A percentile compares a stretch with the other conserved stretches of the same genome.
These are phyloP conservation scores for Hecatera dysodea DNA, from an alignment of 2,888 invertebrate genomes.

Conservation along the genomic window DNA sequence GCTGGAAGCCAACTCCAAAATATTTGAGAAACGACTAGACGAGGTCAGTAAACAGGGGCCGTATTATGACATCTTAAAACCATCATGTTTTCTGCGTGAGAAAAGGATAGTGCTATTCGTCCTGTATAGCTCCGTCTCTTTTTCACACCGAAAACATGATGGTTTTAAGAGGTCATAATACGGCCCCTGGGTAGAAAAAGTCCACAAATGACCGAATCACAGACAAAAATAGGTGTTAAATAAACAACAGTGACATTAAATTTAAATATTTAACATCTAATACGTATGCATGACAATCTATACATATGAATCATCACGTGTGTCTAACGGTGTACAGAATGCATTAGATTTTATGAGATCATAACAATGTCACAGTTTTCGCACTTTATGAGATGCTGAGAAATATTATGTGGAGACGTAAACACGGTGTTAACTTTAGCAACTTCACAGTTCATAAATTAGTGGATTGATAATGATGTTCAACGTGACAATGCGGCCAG, in stretches of 20 bases:
- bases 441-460: slow-evolving; percentile 11
- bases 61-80: too few species aligned
- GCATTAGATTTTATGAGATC: slow-evolving; percentile 15
- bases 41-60: too few species aligned
- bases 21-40: too few species aligned
- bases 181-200: too few species aligned
- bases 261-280: slow-evolving; percentile 20
- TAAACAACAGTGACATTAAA: background rate
- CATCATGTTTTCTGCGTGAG: too few species aligned
- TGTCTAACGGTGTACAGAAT: slow-evolving; percentile 6
- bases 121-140: too few species aligned
- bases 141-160: too few species aligned
- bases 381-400: background rate
- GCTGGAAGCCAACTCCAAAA: too few species aligned
- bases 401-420: background rate
- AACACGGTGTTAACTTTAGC: background rate
- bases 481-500: too few species aligned
- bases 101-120: too few species aligned
- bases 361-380: background rate
- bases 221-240: background rate
- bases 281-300: slow-evolving; percentile 5
- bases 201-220: background rate
- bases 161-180: too few species aligned
- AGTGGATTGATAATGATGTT: background rate
- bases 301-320: slow-evolving; percentile 19